These are phyloP conservation scores for Acanthococcus lagerstroemiae DNA, from an alignment of 2,888 invertebrate genomes.

Conservation along the genomic window DNA sequence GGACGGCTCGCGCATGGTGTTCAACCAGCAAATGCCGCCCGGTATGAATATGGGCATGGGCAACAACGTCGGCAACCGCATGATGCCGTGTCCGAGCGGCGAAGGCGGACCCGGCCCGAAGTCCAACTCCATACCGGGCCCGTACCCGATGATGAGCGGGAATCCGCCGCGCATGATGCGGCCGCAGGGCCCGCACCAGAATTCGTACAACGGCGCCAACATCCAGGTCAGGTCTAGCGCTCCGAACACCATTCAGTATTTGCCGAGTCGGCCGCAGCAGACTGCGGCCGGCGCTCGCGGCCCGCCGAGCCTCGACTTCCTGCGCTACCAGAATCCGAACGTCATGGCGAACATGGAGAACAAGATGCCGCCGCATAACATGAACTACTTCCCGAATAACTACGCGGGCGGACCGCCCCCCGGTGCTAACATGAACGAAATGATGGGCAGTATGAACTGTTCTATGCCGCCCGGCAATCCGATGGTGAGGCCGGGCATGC, in stretches of 20 bases:
- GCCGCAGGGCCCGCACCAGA: constrained; percentile 46
- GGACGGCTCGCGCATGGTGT: constrained; percentile 11
- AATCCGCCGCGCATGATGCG: constrained; percentile 47
- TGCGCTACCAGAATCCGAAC: constrained; percentile 62
- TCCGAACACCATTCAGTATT: constrained; percentile 95
- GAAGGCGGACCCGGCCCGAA: constrained; percentile 39
- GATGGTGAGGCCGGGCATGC: constrained; percentile 20
- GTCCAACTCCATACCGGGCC: constrained; percentile 43
- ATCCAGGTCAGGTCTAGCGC: constrained; percentile 86
- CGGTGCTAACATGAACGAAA: constrained; percentile 34
- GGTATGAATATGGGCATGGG: constrained; percentile 20
- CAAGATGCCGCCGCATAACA: constrained; percentile 58
- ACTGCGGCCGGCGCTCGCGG: constrained; percentile 60
- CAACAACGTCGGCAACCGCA: background rate
- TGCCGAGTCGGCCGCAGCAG: constrained; percentile 75
- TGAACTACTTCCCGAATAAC: constrained; percentile 59
- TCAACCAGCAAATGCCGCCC: constrained; percentile 18
- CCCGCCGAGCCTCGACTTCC: constrained; percentile 79
- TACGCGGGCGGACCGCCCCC: constrained; percentile 36
- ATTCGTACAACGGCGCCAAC: constrained; percentile 63
- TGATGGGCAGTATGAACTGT: constrained; percentile 37
- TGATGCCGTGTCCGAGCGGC: constrained; percentile 13
- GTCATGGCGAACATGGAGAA: constrained; percentile 60
- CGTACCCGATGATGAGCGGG: constrained; percentile 39
- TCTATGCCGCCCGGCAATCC: constrained; percentile 31